Percentiles rank a stretch among this genome's conserved stretches.
Evolutionary conservation across 1,140 invertebrate genomes (phyloP).

Genomic region (Ceratina australensis): DNA sequence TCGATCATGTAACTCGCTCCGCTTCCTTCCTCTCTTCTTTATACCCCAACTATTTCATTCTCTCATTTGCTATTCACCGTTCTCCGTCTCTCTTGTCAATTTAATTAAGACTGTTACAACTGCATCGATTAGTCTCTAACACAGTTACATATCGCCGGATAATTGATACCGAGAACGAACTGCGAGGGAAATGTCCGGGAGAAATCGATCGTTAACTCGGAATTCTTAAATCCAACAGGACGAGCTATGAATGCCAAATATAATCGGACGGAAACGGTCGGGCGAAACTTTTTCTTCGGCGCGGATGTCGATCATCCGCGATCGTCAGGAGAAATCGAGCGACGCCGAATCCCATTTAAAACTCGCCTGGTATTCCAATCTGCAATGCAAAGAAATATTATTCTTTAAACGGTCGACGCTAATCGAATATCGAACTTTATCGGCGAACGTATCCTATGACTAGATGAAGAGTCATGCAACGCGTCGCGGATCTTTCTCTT

Average conservation of each 20-base stretch:
- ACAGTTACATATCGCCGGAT: neutral
- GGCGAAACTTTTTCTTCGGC: constrained; percentile 15
- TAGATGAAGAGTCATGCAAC: neutral
- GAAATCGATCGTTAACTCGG: constrained; percentile 27
- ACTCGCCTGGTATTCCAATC: constrained; percentile 54
- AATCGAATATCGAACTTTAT: constrained; percentile 67
- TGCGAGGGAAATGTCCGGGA: neutral
- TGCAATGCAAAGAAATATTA: constrained; percentile 67
- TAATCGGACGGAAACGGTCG: constrained; percentile 21
- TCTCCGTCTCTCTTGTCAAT: neutral
- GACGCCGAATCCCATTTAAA: constrained; percentile 7
- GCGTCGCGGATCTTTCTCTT: constrained; percentile 49
- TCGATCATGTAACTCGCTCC: constrained; percentile 66
- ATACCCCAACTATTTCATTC: constrained; percentile 26
- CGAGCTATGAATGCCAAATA: constrained; percentile 25
- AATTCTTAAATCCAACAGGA: neutral
- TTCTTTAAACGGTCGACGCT: constrained; percentile 60
- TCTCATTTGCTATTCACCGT: neutral
- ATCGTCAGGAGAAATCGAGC: constrained; percentile 23
- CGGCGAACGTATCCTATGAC: constrained; percentile 9
- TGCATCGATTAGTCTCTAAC: neutral
- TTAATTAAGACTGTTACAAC: neutral
- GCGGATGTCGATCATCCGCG: constrained; percentile 12
- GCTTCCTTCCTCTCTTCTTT: constrained; percentile 2
- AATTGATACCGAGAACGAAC: neutral